Base-by-base conservation (phyloP, 2,888 invertebrate species). In the Neocrepidodera transversa region DNA sequence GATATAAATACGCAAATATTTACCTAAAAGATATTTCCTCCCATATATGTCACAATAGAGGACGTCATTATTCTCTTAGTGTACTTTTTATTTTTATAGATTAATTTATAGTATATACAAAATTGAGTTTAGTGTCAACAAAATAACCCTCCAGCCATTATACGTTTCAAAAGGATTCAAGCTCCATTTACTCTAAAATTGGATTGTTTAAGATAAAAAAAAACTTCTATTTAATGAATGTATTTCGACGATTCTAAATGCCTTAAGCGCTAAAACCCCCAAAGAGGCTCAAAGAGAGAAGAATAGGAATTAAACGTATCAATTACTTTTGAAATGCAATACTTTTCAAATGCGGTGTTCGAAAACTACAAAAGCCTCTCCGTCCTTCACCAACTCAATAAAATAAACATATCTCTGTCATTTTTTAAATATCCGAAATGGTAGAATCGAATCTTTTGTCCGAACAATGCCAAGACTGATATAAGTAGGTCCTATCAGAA, bases 281-380 rank as follows among this genome's bases (percentile, higher is more conserved):
- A 30, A 48, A 55, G 18, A 48, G 47, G 16, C 18, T 36, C 35
- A 38, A 48, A 26, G n/a, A 40, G 20, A 38, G 28, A 54, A 50
- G 38, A 62, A 54, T 54, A 49, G 45, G 54, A 62, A 62, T 64
- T 64, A 60, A 64, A 60, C 64, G 57, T 64, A 64, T 64, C 64
- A 61, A 64, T 64, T 64, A 64, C 64, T 35, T 32, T 26, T 42
- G 58, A 64, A 61, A 58, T 56, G 28, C 50, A 55, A 64, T 61
- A 64, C 53, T 38, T 43, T 61, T 56, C 50, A 45, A 59, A 55
- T 58, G 61, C 58, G 62, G 62, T 62, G 32, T 35, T 51, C 55
- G 47, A 47, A 58, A 30, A 51, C 30, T 8, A 62, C 52, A 58
- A 58, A 58, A 58, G 43, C 23, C 30, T n/a, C 20, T 32, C 23